A percentile compares a stretch with the other conserved stretches of the same genome.
phyloP scores from a whole-genome alignment of 2,888 invertebrate species.

The Drosophila pseudotakahashii region DNA sequence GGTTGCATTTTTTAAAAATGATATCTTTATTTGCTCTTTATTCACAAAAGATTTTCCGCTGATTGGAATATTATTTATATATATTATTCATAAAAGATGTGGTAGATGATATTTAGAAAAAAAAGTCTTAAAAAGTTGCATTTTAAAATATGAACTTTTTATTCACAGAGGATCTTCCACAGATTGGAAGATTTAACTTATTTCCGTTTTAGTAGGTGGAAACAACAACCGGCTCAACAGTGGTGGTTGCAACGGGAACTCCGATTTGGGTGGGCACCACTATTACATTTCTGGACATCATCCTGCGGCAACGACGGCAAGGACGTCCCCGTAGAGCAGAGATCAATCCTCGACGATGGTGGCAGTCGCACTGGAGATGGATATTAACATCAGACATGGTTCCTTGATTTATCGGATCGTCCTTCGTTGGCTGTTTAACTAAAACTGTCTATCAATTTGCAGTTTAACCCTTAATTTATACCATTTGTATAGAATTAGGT shows the following conservation, averaged over 20 bases:
- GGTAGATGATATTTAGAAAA: no score
- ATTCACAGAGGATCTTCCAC: no score
- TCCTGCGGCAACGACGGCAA: constrained; percentile 68
- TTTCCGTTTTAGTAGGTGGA: neutral
- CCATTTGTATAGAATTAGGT: neutral
- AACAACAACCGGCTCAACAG: constrained; percentile 2
- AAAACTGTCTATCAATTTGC: neutral
- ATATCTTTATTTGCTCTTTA: no score
- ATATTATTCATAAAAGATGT: no score
- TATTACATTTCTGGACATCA: constrained; percentile 53
- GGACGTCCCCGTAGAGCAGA: constrained; percentile 52
- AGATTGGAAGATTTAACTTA: no score
- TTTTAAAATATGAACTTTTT: no score
- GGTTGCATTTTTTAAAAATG: no score
- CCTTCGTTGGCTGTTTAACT: neutral
- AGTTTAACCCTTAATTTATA: neutral
- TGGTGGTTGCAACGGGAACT: constrained; percentile 1
- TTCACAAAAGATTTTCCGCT: no score
- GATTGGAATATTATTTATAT: no score
- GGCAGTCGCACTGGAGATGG: constrained; percentile 61
- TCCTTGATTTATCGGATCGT: neutral
- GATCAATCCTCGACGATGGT: constrained; percentile 59
- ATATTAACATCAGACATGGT: constrained; percentile 58
- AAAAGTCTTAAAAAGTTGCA: no score
- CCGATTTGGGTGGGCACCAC: constrained; percentile 48